These are phyloP conservation scores for Marisa cornuarietis DNA, from an alignment of 1,140 invertebrate species.

Conservation along the genomic window DNA sequence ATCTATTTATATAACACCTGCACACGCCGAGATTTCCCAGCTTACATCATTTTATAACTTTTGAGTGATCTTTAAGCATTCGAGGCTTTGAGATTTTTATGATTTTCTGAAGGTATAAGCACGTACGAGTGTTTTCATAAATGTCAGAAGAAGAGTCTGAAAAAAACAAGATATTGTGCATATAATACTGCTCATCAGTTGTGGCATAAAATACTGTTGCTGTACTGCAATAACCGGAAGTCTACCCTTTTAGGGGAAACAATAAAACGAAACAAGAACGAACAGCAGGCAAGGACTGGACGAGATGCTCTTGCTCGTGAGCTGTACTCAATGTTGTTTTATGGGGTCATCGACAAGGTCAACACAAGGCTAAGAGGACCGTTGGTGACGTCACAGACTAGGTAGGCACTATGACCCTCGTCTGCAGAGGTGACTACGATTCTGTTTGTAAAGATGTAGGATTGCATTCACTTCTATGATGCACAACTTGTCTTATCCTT, in stretches of 20 bases:
- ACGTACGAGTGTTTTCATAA: too few relatives aligned
- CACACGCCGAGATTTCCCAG: too few relatives aligned
- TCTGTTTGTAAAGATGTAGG: too few relatives aligned
- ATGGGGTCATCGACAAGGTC: slow-evolving; percentile 50
- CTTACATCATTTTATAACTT: too few relatives aligned
- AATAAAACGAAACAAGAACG: slow-evolving; percentile 10
- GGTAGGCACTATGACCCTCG: neutral
- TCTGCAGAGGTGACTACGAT: neutral
- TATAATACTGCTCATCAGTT: too few relatives aligned
- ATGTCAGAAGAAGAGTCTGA: neutral
- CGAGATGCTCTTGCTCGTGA: slow-evolving; percentile 55
- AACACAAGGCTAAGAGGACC: slow-evolving; percentile 31
- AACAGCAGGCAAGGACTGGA: slow-evolving; percentile 45
- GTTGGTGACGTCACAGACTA: neutral
- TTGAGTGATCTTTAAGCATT: neutral
- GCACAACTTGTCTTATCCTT: too few relatives aligned
- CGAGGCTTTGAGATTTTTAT: neutral
- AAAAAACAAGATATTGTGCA: neutral
- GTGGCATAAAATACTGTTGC: neutral
- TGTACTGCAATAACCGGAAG: neutral
- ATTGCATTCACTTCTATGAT: too few relatives aligned
- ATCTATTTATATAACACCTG: too few relatives aligned
- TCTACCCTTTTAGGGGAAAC: neutral
- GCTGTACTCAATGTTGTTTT: slow-evolving; percentile 50
- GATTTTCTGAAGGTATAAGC: neutral